Base-by-base conservation (phyloP, 1,140 invertebrate species). In the Drosophila murphyi region DNA sequence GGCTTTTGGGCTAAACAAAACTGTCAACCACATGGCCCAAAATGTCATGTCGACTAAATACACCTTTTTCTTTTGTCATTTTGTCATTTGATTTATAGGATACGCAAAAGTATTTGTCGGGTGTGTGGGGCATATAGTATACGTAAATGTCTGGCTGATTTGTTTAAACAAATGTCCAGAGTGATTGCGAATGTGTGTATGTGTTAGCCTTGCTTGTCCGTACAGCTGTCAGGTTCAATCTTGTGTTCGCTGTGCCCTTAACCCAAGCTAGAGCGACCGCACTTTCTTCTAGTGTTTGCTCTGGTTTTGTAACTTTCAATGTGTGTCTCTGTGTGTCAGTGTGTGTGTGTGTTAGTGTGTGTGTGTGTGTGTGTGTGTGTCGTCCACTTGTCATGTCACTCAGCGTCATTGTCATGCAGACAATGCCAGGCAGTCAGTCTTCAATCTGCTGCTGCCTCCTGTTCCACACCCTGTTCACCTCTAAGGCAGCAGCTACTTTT, bases 331-430 rank as follows among this genome's bases (percentile, higher is more conserved):
- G 7, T 43, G 20, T 56, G 8, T 51, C 37, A 20, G 20, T 47
- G 31, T 29, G 59, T 61, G 35, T 65, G 28, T 48, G 28, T 65
- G 29, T 20, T 10, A 47, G 43, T 39, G 51, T 54, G 51, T 76
- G 59, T 61, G 35, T 65, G 28, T 48, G 28, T 65, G 29, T 20
- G 45, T 71, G 39, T 74, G 74, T 76, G 51, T 72, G 81, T 86
- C 85, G 85, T 80, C 85, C 85, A 89, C 85, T 88, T 88, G 85
- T 88, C 85, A 89, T 89, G 85, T 88, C 85, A 89, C 68, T 89
- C 85, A 71, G 67, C 76, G 75, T 88, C 83, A 87, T 88, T 87
- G 83, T 87, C 83, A 79, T 57, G 67, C 72, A 80, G 64, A 82
- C 83, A 88, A 88, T 87, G 69, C 43, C 72, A 76, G 52, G 37